Base-by-base conservation (phyloP, 2,113 vertebrate species). In the Gymnocephalus cernua region DNA sequence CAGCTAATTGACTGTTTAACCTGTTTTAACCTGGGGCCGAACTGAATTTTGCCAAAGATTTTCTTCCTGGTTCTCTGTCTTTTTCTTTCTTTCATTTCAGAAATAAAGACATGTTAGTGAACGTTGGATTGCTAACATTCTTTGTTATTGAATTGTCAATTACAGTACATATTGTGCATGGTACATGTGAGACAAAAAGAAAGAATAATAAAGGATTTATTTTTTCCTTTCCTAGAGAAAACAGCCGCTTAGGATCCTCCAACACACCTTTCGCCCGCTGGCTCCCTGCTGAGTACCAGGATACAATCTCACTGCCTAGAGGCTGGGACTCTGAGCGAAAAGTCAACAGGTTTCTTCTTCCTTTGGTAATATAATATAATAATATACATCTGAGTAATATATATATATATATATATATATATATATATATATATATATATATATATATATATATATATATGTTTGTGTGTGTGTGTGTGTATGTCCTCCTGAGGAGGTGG, bases 321-420 rank as follows among this genome's bases (percentile, higher is more conserved):
- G 96, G 96, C 19, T 97, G 96, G 96, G 94, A 93, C 0, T 75
- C 77, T 0, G 3, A 74, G 0, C 48, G 5, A 1, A 58, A 0
- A 13, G 54, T 95, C 29, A 83, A 61, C 44, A 84, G 85, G 1
- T 86, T 89, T 2, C 2, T 54, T 0, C 94, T 97, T 5, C 96
- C 97, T 0, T 84, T 96, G 93, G 97, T 97, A 95, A 38, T 4
- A n/a, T n/a, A n/a, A n/a, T n/a, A n/a, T n/a, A n/a, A n/a, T n/a
- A n/a, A n/a, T n/a, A n/a, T n/a, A n/a, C n/a, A n/a, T n/a, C n/a
- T n/a, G n/a, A n/a, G n/a, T n/a, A n/a, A n/a, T n/a, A n/a, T n/a
- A n/a, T n/a, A 56, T 25, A 51, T 8, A 13, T 29, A 12, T 16
- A 61, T 4, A 5, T 18, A 21, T 10, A 47, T 47, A 16, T 15